A percentile compares a stretch with the other conserved stretches of the same genome.
Evolutionary conservation across 2,888 invertebrate genomes (phyloP).

Genomic region (Napeogenes inachia): DNA sequence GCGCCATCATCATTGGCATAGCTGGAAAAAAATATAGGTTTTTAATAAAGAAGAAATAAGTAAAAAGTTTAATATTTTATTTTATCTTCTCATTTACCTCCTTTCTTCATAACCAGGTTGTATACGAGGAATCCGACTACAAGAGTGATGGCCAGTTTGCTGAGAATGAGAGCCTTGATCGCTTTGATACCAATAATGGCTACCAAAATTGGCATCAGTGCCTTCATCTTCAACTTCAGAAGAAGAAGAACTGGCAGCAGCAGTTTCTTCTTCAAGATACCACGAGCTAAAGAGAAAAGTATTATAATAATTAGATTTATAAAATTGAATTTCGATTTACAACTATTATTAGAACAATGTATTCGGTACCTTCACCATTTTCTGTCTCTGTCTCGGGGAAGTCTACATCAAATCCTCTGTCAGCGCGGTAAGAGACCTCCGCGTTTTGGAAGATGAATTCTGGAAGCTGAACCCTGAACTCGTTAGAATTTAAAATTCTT

Average conservation of each 20-base stretch:
- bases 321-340: not conserved
- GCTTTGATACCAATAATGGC: conserved; percentile 88
- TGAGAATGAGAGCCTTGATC: conserved; percentile 88
- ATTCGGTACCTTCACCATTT: conserved; percentile 72
- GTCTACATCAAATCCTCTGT: conserved; percentile 81
- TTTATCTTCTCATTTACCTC: conserved; percentile 69
- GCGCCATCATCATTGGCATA: conserved; percentile 84
- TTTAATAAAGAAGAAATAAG: too few species aligned
- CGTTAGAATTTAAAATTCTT: conserved; percentile 84
- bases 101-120: conserved; percentile 85
- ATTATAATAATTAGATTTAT: not conserved
- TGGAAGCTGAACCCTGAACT: conserved; percentile 84
- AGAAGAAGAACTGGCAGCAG: conserved; percentile 86
- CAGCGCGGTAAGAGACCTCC: conserved; percentile 81
- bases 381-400: conserved; percentile 71
- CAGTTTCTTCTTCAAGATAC: conserved; percentile 89
- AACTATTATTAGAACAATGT: not conserved
- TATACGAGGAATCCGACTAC: conserved; percentile 89
- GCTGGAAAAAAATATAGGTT: conserved; percentile 52
- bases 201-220: conserved; percentile 88
- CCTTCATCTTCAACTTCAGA: conserved; percentile 89
- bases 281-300: conserved; percentile 79
- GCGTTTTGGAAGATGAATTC: conserved; percentile 83
- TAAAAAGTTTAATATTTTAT: not conserved
- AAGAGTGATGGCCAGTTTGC: conserved; percentile 88